A percentile compares a stretch with the other conserved stretches of the same genome.
Conservation (phyloP, 2,797 vertebrate species). For the Pangasius djambal region DNA sequence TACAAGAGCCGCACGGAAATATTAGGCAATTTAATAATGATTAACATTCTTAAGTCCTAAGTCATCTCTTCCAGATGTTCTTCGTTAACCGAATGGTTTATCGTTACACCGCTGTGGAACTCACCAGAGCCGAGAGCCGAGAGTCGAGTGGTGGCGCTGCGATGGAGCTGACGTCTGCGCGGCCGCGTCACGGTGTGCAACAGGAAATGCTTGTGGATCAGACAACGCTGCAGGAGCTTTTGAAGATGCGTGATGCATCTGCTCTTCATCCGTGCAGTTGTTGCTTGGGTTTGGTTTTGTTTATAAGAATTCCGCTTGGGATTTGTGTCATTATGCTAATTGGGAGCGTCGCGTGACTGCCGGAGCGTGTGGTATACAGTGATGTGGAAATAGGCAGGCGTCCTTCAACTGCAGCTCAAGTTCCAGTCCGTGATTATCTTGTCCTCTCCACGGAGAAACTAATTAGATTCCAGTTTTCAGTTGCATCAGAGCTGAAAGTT, state of each 20-base stretch:
- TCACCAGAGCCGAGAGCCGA: conserved; percentile 10
- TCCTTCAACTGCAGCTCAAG: not conserved
- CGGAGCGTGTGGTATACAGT: not conserved
- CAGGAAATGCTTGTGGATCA: conserved; percentile 38
- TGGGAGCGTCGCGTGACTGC: conserved; percentile 3
- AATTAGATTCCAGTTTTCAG: not conserved
- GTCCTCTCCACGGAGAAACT: not conserved
- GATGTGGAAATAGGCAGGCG: not conserved
- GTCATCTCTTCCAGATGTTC: conserved; percentile 56
- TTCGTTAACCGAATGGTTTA: conserved; percentile 50
- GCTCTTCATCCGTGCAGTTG: conserved; percentile 4
- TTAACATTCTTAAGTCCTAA: conserved; percentile 44
- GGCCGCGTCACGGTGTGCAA: conserved; percentile 24
- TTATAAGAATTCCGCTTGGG: conserved; percentile 15
- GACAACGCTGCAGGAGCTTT: conserved; percentile 18
- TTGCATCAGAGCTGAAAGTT: not conserved
- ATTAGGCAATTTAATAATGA: conserved; percentile 57
- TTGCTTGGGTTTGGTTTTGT: conserved; percentile 20
- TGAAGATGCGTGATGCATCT: conserved; percentile 28
- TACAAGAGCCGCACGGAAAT: conserved; percentile 53
- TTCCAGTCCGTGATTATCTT: not conserved
- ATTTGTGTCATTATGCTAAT: conserved; percentile 34
- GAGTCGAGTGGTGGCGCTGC: not conserved
- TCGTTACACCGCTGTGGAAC: conserved; percentile 8
- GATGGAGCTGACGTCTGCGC: not conserved